phyloP scores from a whole-genome alignment of 2,797 vertebrate genomes.

The Spea hammondii region DNA sequence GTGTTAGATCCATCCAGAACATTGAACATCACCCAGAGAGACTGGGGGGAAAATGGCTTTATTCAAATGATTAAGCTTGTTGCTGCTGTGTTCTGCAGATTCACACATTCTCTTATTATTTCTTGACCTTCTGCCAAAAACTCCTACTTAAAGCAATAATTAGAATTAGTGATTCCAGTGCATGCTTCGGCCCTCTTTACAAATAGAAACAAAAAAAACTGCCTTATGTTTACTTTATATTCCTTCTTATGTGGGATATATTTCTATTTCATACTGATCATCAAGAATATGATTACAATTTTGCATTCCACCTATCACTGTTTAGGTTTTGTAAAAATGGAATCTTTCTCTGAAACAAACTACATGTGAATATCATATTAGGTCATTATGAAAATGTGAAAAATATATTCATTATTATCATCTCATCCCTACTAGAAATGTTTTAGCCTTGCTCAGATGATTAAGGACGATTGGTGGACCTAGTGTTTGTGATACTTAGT shows the following conservation, averaged over 20 bases:
- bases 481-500: too few species aligned
- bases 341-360: too few species aligned
- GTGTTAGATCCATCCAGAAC: slow-evolving; percentile 79
- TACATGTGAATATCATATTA: too few species aligned
- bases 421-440: too few species aligned
- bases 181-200: slow-evolving; percentile 70
- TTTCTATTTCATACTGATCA: slow-evolving; percentile 18
- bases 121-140: slow-evolving; percentile 76
- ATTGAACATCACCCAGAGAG: slow-evolving; percentile 68
- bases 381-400: too few species aligned
- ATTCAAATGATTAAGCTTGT: slow-evolving; percentile 80
- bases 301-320: too few species aligned
- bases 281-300: not conserved
- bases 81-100: slow-evolving; percentile 69
- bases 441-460: too few species aligned
- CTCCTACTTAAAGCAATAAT: slow-evolving; percentile 78
- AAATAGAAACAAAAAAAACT: slow-evolving; percentile 62
- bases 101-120: slow-evolving; percentile 80
- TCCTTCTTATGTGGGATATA: slow-evolving; percentile 12
- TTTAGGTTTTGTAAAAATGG: too few species aligned
- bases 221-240: slow-evolving; percentile 11
- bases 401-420: too few species aligned
- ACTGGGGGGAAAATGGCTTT: slow-evolving; percentile 67
- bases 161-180: slow-evolving; percentile 75
- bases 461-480: too few species aligned